phyloP scores from a whole-genome alignment of 92 coral and sea anemone genomes.

The Parazoanthus swiftii region DNA sequence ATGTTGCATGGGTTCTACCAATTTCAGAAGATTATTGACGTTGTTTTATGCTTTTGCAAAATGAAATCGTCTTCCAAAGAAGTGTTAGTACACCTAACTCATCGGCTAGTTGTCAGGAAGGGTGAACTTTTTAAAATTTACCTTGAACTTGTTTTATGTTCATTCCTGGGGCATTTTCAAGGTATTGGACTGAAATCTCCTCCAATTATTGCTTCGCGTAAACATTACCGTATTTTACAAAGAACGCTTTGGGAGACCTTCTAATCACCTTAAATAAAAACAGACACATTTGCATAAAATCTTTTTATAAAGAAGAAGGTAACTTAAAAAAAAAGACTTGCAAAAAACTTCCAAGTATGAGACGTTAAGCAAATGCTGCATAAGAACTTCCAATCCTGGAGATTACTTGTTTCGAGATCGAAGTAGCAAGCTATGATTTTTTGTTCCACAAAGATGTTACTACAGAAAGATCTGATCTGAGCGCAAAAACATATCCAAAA shows the following conservation, averaged over 20 bases:
- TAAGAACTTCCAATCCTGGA: too few species aligned
- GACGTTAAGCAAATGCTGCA: not conserved
- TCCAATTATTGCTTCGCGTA: conserved; percentile 13
- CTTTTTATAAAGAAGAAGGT: not conserved
- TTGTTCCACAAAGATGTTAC: too few species aligned
- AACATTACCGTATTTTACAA: conserved; percentile 13
- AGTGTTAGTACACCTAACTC: not conserved
- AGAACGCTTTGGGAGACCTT: conserved; percentile 27
- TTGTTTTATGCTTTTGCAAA: not conserved
- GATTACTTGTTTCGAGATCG: not conserved
- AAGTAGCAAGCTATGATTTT: not conserved
- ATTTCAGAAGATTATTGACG: not conserved
- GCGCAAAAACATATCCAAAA: too few species aligned
- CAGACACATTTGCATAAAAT: not conserved
- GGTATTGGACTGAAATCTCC: not conserved
- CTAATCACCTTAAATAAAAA: not conserved
- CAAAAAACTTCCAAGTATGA: not conserved
- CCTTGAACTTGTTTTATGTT: not conserved
- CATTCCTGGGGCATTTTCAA: conserved; percentile 25
- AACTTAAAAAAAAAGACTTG: too few species aligned
- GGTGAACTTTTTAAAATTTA: not conserved
- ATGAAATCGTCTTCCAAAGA: not conserved
- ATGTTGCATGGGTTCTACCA: not conserved
- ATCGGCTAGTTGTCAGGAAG: not conserved
- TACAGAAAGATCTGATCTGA: too few species aligned